These are phyloP conservation scores for Ischnura elegans DNA, from an alignment of 2,888 invertebrate genomes.

Conservation along the genomic window DNA sequence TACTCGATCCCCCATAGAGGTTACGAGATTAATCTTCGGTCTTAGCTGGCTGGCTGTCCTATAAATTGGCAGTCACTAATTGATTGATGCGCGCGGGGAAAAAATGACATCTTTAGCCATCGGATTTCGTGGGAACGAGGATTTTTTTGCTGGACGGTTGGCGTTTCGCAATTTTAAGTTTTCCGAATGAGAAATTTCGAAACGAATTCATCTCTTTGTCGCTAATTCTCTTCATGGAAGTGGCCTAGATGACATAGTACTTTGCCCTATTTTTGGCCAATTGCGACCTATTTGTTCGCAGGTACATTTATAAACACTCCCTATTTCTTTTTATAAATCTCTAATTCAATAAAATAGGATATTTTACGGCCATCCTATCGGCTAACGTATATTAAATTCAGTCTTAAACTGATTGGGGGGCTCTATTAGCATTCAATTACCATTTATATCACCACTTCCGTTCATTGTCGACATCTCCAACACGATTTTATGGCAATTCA, in stretches of 20 bases:
- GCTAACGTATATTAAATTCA: no score
- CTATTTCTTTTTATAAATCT: no score
- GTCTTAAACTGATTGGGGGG: no score
- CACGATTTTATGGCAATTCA: no score
- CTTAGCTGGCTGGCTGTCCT: neutral
- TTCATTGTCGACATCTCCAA: no score
- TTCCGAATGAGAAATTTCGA: neutral
- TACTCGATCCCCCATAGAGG: neutral
- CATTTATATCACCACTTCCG: no score
- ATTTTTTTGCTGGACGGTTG: neutral
- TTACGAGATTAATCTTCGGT: neutral
- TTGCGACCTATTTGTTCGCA: no score
- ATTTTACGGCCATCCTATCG: no score
- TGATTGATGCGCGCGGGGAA: neutral
- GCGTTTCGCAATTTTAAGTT: neutral
- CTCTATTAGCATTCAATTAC: no score
- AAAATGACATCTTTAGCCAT: neutral
- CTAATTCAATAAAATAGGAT: no score
- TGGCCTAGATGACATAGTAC: neutral
- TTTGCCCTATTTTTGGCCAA: no score
- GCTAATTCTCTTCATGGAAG: neutral
- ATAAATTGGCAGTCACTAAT: neutral
- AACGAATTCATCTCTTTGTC: neutral
- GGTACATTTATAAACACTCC: no score
- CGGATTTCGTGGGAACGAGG: neutral